Evolutionary conservation across 1,140 invertebrate genomes (phyloP).

Genomic region (Zaprionus davidi): DNA sequence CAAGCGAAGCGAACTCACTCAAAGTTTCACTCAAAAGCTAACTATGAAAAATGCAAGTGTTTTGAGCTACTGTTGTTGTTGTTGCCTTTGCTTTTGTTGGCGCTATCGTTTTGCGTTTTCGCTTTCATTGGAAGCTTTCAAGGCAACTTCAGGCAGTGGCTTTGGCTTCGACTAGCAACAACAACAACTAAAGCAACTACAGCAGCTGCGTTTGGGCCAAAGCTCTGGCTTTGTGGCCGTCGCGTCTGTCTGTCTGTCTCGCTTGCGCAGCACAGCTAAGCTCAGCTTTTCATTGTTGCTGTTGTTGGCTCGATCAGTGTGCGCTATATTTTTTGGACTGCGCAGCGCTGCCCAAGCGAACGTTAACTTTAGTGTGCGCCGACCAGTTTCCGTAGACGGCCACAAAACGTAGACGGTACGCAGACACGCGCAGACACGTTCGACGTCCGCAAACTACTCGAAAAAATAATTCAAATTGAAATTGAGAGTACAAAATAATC

Average conservation of each 20-base stretch:
- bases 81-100: conserved; percentile 28
- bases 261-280: conserved; percentile 33
- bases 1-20: conserved; percentile 23
- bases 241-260: conserved; percentile 39
- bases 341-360: conserved; percentile 71
- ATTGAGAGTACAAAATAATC: conserved; percentile 19
- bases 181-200: conserved; percentile 7
- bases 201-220: conserved; percentile 57
- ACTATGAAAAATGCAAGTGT: conserved; percentile 76
- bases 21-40: conserved; percentile 55
- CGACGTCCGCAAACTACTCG: conserved; percentile 21
- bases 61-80: conserved; percentile 32
- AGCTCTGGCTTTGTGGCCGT: conserved; percentile 43
- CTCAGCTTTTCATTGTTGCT: conserved; percentile 53
- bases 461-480: conserved; percentile 24
- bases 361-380: conserved; percentile 83
- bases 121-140: conserved; percentile 78
- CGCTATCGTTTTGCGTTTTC: conserved; percentile 48
- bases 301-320: conserved; percentile 44
- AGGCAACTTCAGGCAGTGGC: conserved; percentile 62
- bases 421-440: conserved; percentile 45
- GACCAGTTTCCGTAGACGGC: conserved; percentile 84
- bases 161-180: conserved; percentile 56
- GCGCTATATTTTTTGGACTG: conserved; percentile 70
- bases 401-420: conserved; percentile 65